Percentiles rank a stretch among this genome's conserved stretches.
phyloP scores from a whole-genome alignment of 2,888 invertebrate genomes.

The Dascillus cervinus region DNA sequence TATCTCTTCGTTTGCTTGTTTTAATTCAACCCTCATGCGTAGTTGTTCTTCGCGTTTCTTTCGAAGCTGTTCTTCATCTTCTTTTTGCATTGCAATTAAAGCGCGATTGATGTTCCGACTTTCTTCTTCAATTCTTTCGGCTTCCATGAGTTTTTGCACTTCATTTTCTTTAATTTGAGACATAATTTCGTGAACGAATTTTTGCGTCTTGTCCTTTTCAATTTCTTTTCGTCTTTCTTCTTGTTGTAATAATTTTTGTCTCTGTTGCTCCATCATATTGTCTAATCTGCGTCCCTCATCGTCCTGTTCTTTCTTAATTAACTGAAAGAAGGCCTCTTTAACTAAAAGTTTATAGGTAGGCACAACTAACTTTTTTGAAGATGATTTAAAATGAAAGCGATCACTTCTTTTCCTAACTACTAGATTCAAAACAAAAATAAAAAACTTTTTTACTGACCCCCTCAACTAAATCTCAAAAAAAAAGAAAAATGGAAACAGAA shows the following conservation, averaged over 20 bases:
- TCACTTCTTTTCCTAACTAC: too few species aligned
- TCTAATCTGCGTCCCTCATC: conserved; percentile 55
- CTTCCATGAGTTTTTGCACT: conserved; percentile 48
- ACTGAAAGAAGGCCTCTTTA: conserved; percentile 27
- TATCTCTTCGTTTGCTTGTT: conserved; percentile 54
- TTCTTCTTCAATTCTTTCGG: conserved; percentile 62
- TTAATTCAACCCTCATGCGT: conserved; percentile 52
- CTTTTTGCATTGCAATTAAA: conserved; percentile 56
- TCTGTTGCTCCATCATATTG: conserved; percentile 63
- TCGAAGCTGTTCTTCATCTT: conserved; percentile 52
- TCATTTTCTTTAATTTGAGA: conserved; percentile 49
- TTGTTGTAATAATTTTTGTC: conserved; percentile 47
- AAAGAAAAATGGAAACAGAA: too few species aligned
- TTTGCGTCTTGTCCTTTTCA: conserved; percentile 31
- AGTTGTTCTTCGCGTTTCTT: conserved; percentile 47
- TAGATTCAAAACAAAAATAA: too few species aligned
- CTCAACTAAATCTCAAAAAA: too few species aligned
- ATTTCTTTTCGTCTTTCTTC: conserved; percentile 45
- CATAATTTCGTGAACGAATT: conserved; percentile 13
- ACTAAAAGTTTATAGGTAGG: too few species aligned
- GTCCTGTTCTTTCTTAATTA: conserved; percentile 50
- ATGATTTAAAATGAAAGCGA: too few species aligned
- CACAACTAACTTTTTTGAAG: too few species aligned
- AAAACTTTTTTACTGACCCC: too few species aligned
- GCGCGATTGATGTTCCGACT: conserved; percentile 55